Conservation (phyloP, 2,113 vertebrate genomes). For the Astatotilapia flaviijosephi region DNA sequence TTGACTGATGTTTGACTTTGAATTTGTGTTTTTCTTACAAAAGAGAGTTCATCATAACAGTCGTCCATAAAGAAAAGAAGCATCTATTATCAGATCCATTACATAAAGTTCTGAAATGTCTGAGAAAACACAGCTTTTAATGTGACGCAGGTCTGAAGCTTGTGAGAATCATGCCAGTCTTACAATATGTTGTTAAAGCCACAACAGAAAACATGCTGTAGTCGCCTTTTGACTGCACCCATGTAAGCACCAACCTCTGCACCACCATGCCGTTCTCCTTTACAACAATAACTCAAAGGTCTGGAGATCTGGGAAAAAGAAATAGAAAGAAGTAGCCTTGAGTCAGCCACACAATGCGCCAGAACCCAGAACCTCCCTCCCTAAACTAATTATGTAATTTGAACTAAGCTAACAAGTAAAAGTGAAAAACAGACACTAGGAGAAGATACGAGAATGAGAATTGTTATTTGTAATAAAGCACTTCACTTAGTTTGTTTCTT, state of each 20-base stretch:
- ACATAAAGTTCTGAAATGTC: not conserved
- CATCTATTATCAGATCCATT: not conserved
- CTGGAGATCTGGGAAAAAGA: not conserved
- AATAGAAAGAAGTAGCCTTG: not conserved
- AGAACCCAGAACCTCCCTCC: not conserved
- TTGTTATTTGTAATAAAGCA: not conserved
- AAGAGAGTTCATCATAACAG: fast-evolving
- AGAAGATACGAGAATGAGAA: not conserved
- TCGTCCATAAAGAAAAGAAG: fast-evolving
- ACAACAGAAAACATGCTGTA: not conserved
- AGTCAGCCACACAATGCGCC: fast-evolving
- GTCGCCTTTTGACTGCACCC: not conserved
- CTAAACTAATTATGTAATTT: not conserved
- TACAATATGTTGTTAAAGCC: not conserved
- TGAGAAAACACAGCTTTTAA: not conserved
- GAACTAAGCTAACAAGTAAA: not conserved
- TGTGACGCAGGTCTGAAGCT: not conserved
- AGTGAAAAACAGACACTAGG: not conserved
- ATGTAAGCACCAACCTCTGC: not conserved
- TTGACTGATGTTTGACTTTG: not conserved
- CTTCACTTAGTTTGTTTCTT: not conserved
- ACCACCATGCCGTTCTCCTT: not conserved
- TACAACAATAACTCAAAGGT: not conserved
- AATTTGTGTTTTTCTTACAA: not conserved
- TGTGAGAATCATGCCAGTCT: not conserved